Evolutionary conservation across 2,888 invertebrate genomes (phyloP).

Genomic region (Melanostoma scalare): DNA sequence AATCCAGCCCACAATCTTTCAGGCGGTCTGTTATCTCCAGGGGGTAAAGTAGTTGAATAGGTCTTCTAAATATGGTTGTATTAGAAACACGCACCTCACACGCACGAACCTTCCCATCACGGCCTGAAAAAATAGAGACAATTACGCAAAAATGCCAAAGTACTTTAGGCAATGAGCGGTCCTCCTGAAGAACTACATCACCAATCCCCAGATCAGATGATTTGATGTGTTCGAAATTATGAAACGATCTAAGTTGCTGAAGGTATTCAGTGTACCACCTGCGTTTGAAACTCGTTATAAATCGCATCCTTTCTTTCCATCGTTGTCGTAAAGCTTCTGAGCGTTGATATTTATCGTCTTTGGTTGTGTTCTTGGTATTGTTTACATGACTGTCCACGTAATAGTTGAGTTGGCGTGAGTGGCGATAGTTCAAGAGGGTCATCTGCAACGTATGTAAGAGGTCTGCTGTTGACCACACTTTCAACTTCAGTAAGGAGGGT

Average conservation of each 20-base stretch:
- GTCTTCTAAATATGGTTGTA: constrained; percentile 32
- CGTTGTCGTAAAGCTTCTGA: no score
- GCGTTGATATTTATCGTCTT: no score
- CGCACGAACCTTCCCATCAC: constrained; percentile 31
- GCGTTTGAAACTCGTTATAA: no score
- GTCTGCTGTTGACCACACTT: no score
- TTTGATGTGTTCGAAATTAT: constrained; percentile 13
- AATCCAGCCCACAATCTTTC: constrained; percentile 29
- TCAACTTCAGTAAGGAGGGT: no score
- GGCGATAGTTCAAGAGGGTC: no score
- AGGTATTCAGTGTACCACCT: constrained; percentile 34
- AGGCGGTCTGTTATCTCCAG: no score
- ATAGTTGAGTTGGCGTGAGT: no score
- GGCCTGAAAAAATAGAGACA: constrained; percentile 18
- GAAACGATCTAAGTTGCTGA: constrained; percentile 25
- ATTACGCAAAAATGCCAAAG: constrained; percentile 21
- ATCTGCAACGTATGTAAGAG: no score
- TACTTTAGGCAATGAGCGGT: constrained; percentile 17
- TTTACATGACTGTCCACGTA: no score
- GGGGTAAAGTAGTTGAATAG: constrained; percentile 34
- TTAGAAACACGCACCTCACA: constrained; percentile 9
- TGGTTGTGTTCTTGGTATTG: no score
- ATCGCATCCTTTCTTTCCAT: no score
- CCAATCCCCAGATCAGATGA: constrained; percentile 26
- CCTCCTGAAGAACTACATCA: constrained; percentile 33